Evolutionary conservation across 2,888 invertebrate species (phyloP), one percentile per base, ranked within the genome.

Genomic region (Microdon myrmicae): DNA sequence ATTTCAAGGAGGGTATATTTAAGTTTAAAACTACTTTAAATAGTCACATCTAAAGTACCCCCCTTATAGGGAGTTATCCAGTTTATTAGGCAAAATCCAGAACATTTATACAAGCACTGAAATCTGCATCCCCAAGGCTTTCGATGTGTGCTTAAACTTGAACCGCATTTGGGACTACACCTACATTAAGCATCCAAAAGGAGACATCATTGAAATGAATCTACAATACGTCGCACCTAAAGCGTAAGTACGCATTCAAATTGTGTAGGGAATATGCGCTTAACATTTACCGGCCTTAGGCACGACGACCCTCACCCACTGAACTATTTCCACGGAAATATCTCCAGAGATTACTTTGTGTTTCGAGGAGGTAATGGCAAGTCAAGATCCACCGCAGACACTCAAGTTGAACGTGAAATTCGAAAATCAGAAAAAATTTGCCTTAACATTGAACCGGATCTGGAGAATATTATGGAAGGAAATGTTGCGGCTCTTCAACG

Each of bases 391-490:
- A 6, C 22, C 13, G 23, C 43, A 13, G 37, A 67, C 47, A 8
- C 31, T 1, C 13, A 48, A 28, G 60, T 19, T 6, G 67, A 69
- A 6, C 19, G 34, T 12, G 7, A 60, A 49, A 68, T 70, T 32
- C 55, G 67, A n/a, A 29, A 23, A 7, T 60, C 49, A 4, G 19
- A 45, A 13, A 28, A 51, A 8, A 17, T 80, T n/a, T 88, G 88
- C 73, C 78, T 87, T 23, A 79, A 81, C 55, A 86, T 86, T 0
- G 88, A 89, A 73, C 82, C 82, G 0, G 87, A 87, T 70, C 78
- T 89, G 68, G 85, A 86, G 37, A 79, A 79, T 8, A 70, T 88
- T 29, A 86, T 88, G 84, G 76, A 79, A 9, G 75, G 77, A 41
- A 79, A 82, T 1, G 70, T 71, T 34, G 29, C 51, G 7, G 12